These are phyloP conservation scores for Kryptopterus vitreolus DNA, from an alignment of 2,797 vertebrate species.

Conservation along the genomic window DNA sequence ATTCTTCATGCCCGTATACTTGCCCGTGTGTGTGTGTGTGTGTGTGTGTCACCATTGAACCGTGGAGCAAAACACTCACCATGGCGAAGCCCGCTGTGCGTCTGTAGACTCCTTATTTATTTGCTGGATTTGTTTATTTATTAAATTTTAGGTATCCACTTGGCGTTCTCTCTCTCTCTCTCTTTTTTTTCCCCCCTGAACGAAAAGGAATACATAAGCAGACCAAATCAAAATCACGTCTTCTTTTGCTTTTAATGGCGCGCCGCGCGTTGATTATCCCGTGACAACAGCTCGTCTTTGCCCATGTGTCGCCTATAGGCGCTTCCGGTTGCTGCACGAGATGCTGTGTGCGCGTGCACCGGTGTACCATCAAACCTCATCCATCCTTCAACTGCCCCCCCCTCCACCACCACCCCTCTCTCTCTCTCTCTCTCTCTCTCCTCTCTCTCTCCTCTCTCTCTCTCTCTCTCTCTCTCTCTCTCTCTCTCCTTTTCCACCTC, in stretches of 20 bases:
- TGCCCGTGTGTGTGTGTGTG: too few species aligned
- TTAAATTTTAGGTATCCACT: neutral
- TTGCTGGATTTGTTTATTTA: neutral
- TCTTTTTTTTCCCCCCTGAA: too few species aligned
- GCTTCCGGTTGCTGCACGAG: conserved; percentile 69
- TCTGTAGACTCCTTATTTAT: neutral
- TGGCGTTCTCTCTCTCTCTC: rapidly evolving
- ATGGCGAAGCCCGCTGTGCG: conserved; percentile 25
- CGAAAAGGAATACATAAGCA: too few species aligned
- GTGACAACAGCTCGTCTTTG: neutral
- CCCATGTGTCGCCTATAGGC: conserved; percentile 67
- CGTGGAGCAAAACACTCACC: conserved; percentile 12
- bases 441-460: neutral
- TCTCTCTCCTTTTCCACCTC: too few species aligned
- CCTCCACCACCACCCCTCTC: neutral
- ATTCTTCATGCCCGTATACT: too few species aligned
- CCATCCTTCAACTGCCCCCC: neutral
- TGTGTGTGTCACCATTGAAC: neutral
- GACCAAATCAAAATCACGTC: too few species aligned
- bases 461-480: neutral
- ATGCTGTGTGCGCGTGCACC: conserved; percentile 48
- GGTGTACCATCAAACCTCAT: conserved; percentile 5
- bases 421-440: too few species aligned
- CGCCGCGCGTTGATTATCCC: neutral
- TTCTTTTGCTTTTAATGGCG: neutral